Evolutionary conservation across 1,140 invertebrate genomes (phyloP), one percentile per base, ranked within the genome.

Genomic region (Drosophila ambigua): DNA sequence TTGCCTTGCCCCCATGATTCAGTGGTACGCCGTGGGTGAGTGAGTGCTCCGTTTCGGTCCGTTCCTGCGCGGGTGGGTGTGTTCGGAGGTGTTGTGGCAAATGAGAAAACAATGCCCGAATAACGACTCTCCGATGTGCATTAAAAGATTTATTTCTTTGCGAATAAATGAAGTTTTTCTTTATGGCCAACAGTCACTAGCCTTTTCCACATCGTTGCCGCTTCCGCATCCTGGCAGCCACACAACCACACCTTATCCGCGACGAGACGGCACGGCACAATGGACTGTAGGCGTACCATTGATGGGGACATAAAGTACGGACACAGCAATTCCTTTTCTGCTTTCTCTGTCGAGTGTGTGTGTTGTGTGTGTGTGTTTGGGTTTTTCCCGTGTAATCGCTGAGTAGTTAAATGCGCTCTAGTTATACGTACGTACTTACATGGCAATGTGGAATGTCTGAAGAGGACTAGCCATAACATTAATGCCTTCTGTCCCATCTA

Each of bases 121-220:
- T 90, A 91, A 90, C 88, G 88, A 91, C 83, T 90, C 81, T 85
- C 76, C 82, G 78, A 87, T 87, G 83, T 88, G 79, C 72, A 83
- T 91, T 91, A 88, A 81, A 89, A 90, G 88, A 90, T 90, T 90
- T 90, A 90, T 90, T 90, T 90, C 88, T 85, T 89, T 82, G 53
- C 74, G 62, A 74, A 66, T 78, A 88, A 90, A 81, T 84, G 82
- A 84, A 90, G 83, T 81, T 83, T 83, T 87, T 81, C 84, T 85
- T 80, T 59, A 79, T 82, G 60, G 52, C 55, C 50, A 44, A 59
- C 49, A 68, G 55, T 63, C 49, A 49, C 58, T 48, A 41, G 68
- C 35, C 48, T 62, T 39, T 53, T 72, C 35, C 55, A 48, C 68
- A 39, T 62, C 15, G 66, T 28, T 75, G 54, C 41, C 26, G 16